Base-by-base conservation (phyloP, 2,113 vertebrate species). In the Spea multiplicata region DNA sequence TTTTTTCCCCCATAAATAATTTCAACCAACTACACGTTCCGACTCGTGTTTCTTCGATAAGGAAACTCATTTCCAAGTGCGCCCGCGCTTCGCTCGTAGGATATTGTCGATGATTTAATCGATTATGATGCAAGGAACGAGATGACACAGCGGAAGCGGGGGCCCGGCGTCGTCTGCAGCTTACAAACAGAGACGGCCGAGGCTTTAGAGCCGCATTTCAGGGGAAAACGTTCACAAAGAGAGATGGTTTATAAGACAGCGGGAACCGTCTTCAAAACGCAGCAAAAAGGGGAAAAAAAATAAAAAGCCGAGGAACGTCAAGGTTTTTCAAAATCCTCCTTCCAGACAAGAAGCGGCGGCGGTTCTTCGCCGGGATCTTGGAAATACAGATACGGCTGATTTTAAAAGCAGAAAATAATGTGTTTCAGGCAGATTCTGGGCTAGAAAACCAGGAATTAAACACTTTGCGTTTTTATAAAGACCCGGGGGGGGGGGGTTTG, bases 91-190 rank as follows among this genome's bases (percentile, higher is more conserved):
- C 14, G 57, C 9, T 57, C 12, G 66, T 4, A 16, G 17, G 70
- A 77, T 67, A 77, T 70, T 77, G 75, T 77, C 75, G 62, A 59
- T 77, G 75, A 77, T 77, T 77, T 55, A 77, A 77, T 77, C 75
- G 70, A 70, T 77, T 77, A 77, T 50, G 66, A 61, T 61, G 62
- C 52, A 61, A 13, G 73, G 46, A 49, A 53, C 9, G 30, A 47
- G 53, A 53, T 52, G 73, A 52, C 9, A 44, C 10, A 55, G 75
- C 75, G 7, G 30, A 69, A 66, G 48, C 1, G n/a, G 62, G 62
- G 46, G 12, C 17, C 62, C 0, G 30, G 62, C 73, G 17, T 16
- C 45, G 10, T 48, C 66, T 61, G 8, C 66, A 17, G 55, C 55
- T 53, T 17, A 44, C 66, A 77, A 70, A 62, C 75, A 6, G 8